Conservation (phyloP, 2,888 invertebrate genomes). For the Xylota sylvarum region DNA sequence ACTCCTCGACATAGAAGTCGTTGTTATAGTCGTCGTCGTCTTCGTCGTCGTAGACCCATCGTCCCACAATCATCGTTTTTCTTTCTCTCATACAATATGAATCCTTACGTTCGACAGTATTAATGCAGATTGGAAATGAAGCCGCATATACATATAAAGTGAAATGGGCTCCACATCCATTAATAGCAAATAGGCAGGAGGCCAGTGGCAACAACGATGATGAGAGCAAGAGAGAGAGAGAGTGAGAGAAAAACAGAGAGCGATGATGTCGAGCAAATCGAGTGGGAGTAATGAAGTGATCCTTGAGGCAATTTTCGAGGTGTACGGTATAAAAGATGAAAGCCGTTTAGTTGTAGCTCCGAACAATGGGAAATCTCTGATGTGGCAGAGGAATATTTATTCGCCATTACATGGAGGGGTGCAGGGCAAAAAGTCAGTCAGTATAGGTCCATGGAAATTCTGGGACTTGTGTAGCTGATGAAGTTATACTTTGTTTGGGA, state of each 20-base stretch:
- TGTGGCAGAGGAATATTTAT: constrained; percentile 52
- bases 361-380: constrained; percentile 68
- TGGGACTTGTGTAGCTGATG: constrained; percentile 59
- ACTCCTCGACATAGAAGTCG: background rate
- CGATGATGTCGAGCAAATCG: constrained; percentile 68
- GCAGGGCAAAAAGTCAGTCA: background rate
- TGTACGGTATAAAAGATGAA: constrained; percentile 75
- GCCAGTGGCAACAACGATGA: constrained; percentile 7
- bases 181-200: constrained; percentile 62
- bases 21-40: constrained; percentile 9
- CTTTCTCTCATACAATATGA: constrained; percentile 51
- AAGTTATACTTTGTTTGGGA: constrained; percentile 26
- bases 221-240: background rate
- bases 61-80: constrained; percentile 31
- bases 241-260: background rate
- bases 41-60: background rate
- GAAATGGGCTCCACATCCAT: constrained; percentile 67
- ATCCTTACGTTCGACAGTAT: constrained; percentile 73
- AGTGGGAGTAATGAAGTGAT: constrained; percentile 76
- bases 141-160: constrained; percentile 70
- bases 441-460: constrained; percentile 29
- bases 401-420: constrained; percentile 17
- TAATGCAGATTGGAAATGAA: constrained; percentile 76
- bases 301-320: constrained; percentile 77
- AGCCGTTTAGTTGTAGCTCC: constrained; percentile 68